phyloP scores from a whole-genome alignment of 2,113 vertebrate genomes.

The Protomyctophum bolini region DNA sequence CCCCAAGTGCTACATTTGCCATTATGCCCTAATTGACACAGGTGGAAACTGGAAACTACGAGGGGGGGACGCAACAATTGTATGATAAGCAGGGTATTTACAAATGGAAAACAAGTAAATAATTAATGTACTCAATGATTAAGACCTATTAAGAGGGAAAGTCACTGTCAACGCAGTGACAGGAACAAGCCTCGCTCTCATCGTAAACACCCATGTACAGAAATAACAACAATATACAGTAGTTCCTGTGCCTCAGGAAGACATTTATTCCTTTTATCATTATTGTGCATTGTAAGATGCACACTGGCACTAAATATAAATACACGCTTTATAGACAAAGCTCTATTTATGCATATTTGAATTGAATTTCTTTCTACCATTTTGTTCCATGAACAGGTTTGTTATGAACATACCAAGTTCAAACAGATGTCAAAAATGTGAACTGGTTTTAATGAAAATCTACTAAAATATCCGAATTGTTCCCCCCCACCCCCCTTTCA shows the following conservation, averaged over 20 bases:
- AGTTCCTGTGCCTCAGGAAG: not conserved
- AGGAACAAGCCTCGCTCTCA: not conserved
- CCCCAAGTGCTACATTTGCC: slow-evolving; percentile 75
- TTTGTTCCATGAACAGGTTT: not conserved
- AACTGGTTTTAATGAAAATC: not conserved
- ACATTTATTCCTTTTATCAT: not conserved
- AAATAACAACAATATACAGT: not conserved
- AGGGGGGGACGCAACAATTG: slow-evolving; percentile 57
- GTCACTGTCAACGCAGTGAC: not conserved
- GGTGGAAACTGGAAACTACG: slow-evolving; percentile 38
- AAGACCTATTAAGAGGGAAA: slow-evolving; percentile 34
- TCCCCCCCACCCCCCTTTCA: too few species aligned
- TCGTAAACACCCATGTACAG: not conserved
- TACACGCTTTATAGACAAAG: not conserved
- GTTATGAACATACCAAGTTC: not conserved
- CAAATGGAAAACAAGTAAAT: slow-evolving; percentile 70
- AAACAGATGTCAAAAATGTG: not conserved
- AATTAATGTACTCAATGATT: slow-evolving; percentile 75
- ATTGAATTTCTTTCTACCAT: not conserved
- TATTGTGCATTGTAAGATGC: not conserved
- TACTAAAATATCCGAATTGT: too few species aligned
- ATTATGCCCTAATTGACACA: slow-evolving; percentile 68
- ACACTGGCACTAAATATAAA: not conserved
- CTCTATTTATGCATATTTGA: not conserved
- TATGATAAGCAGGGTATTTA: slow-evolving; percentile 73